A percentile compares a stretch with the other conserved stretches of the same genome.
Evolutionary conservation across 2,113 vertebrate genomes (phyloP).

Genomic region (Cryptotis parvus): DNA sequence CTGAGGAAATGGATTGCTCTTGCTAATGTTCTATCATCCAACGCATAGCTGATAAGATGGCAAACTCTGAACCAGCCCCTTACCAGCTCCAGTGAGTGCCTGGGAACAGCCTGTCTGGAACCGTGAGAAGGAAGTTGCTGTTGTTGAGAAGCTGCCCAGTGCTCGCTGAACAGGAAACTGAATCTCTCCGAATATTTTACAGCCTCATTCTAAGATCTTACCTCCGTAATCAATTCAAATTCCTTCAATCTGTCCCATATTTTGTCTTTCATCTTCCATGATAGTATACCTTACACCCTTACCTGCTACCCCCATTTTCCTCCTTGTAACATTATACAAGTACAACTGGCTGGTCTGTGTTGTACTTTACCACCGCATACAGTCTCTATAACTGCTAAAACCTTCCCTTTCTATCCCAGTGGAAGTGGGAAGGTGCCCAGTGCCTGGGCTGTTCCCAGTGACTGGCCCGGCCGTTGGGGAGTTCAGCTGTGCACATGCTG

Average conservation of each 20-base stretch:
- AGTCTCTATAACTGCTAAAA: too few relatives aligned
- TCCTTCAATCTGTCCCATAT: not conserved
- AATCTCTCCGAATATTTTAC: not conserved
- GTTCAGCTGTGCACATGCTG: too few relatives aligned
- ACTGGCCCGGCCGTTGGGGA: too few relatives aligned
- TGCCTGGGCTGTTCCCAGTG: too few relatives aligned
- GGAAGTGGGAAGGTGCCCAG: too few relatives aligned
- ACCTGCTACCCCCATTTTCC: not conserved
- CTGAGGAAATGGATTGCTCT: not conserved
- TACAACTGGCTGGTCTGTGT: not conserved
- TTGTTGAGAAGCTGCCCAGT: not conserved
- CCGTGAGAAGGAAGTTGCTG: not conserved
- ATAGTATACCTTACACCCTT: not conserved
- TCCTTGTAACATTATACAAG: constrained; percentile 1
- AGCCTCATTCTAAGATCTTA: not conserved
- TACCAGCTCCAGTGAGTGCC: not conserved
- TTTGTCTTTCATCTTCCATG: not conserved
- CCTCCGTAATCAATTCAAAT: not conserved
- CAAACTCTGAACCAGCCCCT: not conserved
- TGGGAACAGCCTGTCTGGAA: too few relatives aligned
- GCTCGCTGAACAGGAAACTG: too few relatives aligned
- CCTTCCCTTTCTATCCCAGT: too few relatives aligned
- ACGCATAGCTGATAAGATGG: not conserved
- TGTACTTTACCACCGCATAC: too few relatives aligned
- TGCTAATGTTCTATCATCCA: not conserved